Base-by-base conservation (phyloP, 2,888 invertebrate species). In the Galeopsomyia nigrocyanea region DNA sequence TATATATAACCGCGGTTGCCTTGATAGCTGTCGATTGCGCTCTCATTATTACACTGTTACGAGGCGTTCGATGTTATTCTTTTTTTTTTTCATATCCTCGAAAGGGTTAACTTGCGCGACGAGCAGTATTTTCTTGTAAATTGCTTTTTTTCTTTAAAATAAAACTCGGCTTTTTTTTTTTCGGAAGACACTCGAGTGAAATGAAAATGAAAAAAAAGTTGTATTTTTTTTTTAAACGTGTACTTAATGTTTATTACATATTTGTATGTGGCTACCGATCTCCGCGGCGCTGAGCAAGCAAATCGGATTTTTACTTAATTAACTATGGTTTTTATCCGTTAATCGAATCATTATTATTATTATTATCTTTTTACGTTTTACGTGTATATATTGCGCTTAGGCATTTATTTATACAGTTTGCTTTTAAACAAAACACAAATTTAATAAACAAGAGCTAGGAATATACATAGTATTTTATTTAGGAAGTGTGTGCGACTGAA, bases 401-500 rank as follows among this genome's bases (percentile, higher is more conserved):
- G 84, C 84, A 85, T 85, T 85, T 86, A 86, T 86, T 86, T 85
- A 86, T 85, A 83, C 79, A 79, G 78, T 83, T 39, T 39, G 81
- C 82, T 84, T 84, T 80, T 80, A 82, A 80, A 39, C 2, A 1
- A 39, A 39, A 7, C 1, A 39, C 5, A 26, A 26, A 26, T 3
- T 3, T 3, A 26, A 26, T 26, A 39, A 39, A 39, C 39, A 39
- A 80, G 81, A 78, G 78, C 80, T 26, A 75, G 75, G 77, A 80
- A 26, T 26, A 26, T 78, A 77, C 75, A 80, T 84, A 84, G 83
- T 84, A 84, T 84, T 85, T 84, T 84, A 84, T 84, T 81, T 81
- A 83, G 73, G 77, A 79, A 75, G 75, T 76, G 76, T 76, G 76
- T 67, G 75, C 68, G 72, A 75, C 70, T 65, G 26, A 73, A 7